A percentile compares a stretch with the other conserved stretches of the same genome.
phyloP scores from a whole-genome alignment of 2,113 vertebrate genomes.

The Columba janthina region DNA sequence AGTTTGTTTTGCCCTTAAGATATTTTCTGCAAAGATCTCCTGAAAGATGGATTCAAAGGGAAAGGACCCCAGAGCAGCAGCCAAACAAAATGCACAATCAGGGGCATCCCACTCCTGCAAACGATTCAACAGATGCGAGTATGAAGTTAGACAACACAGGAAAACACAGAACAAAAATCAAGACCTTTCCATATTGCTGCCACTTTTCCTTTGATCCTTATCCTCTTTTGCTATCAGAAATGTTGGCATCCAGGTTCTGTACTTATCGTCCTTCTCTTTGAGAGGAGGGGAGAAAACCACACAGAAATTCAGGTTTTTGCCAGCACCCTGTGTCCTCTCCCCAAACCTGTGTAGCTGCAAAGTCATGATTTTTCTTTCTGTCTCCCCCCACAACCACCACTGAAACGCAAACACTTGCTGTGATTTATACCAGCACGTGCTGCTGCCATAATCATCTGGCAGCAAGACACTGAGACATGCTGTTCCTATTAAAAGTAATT shows the following conservation, averaged over 20 bases:
- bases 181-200: slow-evolving; percentile 13
- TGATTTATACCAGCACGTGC: background rate
- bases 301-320: background rate
- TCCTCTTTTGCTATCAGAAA: slow-evolving; percentile 72
- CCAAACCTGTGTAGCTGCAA: background rate
- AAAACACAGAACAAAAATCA: background rate
- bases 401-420: slow-evolving; percentile 6
- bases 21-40: background rate
- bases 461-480: background rate
- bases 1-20: background rate
- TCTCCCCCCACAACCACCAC: background rate
- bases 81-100: background rate
- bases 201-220: slow-evolving; percentile 33
- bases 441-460: background rate
- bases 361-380: background rate
- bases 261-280: slow-evolving; percentile 79
- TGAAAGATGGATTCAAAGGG: background rate
- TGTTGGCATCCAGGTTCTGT: slow-evolving; percentile 77
- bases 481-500: slow-evolving; percentile 47
- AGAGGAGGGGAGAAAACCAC: background rate
- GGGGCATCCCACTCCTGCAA: background rate
- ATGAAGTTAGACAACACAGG: background rate
- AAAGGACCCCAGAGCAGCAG: background rate
- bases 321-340: background rate
- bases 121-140: rapidly evolving